Conservation (phyloP, 2,888 invertebrate genomes). For the Epinotia nisella region DNA sequence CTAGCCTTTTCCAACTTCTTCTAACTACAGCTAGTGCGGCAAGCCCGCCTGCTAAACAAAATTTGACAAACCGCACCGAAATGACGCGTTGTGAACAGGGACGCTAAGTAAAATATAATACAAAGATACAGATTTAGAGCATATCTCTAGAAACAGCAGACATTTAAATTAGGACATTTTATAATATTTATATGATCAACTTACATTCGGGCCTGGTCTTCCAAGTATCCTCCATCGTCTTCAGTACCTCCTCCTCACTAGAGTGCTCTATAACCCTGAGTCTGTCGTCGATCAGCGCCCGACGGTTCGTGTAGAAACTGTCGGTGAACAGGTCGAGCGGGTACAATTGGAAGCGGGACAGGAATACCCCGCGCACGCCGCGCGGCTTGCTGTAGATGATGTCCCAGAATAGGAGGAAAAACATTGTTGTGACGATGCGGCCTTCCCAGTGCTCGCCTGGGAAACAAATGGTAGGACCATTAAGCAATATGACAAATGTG, state of each 20-base stretch:
- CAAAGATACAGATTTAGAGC: too few relatives aligned
- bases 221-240: slow-evolving; percentile 75
- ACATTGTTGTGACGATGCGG: slow-evolving; percentile 85
- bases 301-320: slow-evolving; percentile 88
- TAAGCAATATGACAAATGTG: too few relatives aligned
- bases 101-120: too few relatives aligned
- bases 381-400: slow-evolving; percentile 86
- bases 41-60: too few relatives aligned
- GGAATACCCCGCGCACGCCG: slow-evolving; percentile 84
- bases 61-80: too few relatives aligned
- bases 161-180: too few relatives aligned
- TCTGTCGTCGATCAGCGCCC: slow-evolving; percentile 83
- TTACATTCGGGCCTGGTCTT: slow-evolving; percentile 75
- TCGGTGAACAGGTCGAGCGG: slow-evolving; percentile 89
- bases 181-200: too few relatives aligned
- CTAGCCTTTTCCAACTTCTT: too few relatives aligned
- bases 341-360: slow-evolving; percentile 86
- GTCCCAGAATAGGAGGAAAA: slow-evolving; percentile 91
- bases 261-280: slow-evolving; percentile 65
- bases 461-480: slow-evolving; percentile 46
- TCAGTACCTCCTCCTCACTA: slow-evolving; percentile 69
- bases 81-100: too few relatives aligned
- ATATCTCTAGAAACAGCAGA: too few relatives aligned
- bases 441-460: slow-evolving; percentile 91
- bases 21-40: too few relatives aligned